Percentiles rank a stretch among this genome's conserved stretches.
These are phyloP conservation scores for Chlorospingus flavigularis DNA, from an alignment of 2,797 vertebrate species.

Conservation along the genomic window DNA sequence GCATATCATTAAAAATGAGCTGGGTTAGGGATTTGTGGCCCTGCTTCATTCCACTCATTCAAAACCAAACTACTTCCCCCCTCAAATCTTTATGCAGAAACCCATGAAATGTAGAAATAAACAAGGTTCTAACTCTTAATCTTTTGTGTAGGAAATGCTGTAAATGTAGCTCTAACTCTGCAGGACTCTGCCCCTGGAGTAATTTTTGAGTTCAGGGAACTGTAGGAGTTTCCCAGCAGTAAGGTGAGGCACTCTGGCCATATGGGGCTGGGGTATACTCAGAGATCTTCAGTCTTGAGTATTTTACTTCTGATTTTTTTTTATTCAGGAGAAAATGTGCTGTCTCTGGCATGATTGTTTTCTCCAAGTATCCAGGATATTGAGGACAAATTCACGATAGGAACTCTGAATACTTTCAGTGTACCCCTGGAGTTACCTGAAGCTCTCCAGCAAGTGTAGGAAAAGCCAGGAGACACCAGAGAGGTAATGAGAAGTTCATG, in stretches of 20 bases:
- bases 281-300: background rate
- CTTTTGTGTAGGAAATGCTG: background rate
- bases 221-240: background rate
- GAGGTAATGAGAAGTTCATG: background rate
- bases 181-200: background rate
- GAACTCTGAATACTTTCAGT: background rate
- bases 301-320: background rate
- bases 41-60: background rate
- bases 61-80: background rate
- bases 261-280: rapidly evolving
- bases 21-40: rapidly evolving
- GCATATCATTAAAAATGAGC: background rate
- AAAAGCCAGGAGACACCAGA: background rate
- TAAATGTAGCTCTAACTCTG: background rate
- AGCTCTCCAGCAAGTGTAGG: background rate
- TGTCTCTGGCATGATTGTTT: background rate
- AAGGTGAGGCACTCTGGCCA: background rate
- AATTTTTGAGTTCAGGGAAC: background rate
- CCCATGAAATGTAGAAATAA: background rate
- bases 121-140: background rate
- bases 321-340: background rate
- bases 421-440: background rate
- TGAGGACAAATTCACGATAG: background rate
- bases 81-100: background rate
- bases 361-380: background rate